Conservation (phyloP, 2,888 invertebrate genomes). For the Pachycephus smyrnensis region DNA sequence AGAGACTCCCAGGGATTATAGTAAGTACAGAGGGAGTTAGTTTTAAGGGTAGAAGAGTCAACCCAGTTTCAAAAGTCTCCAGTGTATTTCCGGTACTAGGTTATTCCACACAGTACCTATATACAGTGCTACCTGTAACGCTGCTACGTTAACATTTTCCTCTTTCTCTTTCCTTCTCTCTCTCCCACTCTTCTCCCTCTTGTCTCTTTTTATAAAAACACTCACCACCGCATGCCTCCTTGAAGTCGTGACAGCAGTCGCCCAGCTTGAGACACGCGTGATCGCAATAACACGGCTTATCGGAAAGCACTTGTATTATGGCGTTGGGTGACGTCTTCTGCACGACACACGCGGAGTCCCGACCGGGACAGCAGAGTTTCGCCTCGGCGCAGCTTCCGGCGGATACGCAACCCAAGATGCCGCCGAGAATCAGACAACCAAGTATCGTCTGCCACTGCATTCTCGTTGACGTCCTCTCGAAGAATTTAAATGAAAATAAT, state of each 20-base stretch:
- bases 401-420: conserved; percentile 12
- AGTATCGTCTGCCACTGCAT: not conserved
- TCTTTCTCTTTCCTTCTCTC: not conserved
- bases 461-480: not conserved
- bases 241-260: conserved; percentile 89
- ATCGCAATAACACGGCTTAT: conserved; percentile 91
- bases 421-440: conserved; percentile 6
- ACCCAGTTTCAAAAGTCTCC: not conserved
- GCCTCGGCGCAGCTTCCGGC: conserved; percentile 84
- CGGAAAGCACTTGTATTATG: conserved; percentile 82
- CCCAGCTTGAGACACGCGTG: conserved; percentile 87
- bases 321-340: conserved; percentile 85
- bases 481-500: not conserved
- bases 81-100: not conserved
- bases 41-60: not conserved
- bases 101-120: not conserved
- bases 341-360: conserved; percentile 88
- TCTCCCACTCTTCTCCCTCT: not conserved
- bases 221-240: conserved; percentile 87
- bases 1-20: not conserved
- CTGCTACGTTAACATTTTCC: not conserved
- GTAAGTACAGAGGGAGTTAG: not conserved
- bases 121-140: not conserved
- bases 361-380: conserved; percentile 84
- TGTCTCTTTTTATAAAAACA: not conserved